Conservation (phyloP, 2,797 vertebrate species). For the Helostoma temminkii region DNA sequence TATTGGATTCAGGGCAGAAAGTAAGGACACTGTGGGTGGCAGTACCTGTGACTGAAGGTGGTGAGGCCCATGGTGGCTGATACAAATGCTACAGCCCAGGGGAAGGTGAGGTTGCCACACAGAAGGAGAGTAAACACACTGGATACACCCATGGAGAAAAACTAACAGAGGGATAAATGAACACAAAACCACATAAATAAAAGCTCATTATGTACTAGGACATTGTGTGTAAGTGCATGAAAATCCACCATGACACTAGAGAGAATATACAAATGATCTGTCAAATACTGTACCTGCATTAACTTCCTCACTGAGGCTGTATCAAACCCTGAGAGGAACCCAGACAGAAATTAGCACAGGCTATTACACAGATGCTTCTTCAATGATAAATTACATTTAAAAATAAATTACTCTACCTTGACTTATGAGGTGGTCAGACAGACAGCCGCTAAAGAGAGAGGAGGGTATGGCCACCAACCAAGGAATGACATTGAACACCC, state of each 20-base stretch:
- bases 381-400: neutral
- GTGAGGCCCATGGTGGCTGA: slow-evolving; percentile 92
- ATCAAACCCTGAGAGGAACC: slow-evolving; percentile 86
- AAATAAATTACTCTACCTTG: slow-evolving; percentile 81
- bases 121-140: slow-evolving; percentile 92
- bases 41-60: slow-evolving; percentile 96
- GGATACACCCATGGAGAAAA: slow-evolving; percentile 92
- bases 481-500: slow-evolving; percentile 97
- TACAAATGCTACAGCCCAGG: slow-evolving; percentile 89
- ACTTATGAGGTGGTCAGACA: slow-evolving; percentile 93
- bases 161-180: slow-evolving; percentile 77
- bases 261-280: neutral
- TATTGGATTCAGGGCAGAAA: neutral
- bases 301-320: slow-evolving; percentile 91
- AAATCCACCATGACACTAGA: slow-evolving; percentile 16
- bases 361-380: neutral
- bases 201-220: slow-evolving; percentile 10
- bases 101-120: slow-evolving; percentile 91
- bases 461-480: slow-evolving; percentile 95
- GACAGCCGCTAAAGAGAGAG: slow-evolving; percentile 91
- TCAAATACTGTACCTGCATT: slow-evolving; percentile 90
- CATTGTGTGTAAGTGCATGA: slow-evolving; percentile 9
- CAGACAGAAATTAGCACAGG: slow-evolving; percentile 10
- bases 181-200: slow-evolving; percentile 31
- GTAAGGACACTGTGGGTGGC: neutral